Conservation (phyloP, 2,888 invertebrate genomes). For the Rhagonycha fulva region DNA sequence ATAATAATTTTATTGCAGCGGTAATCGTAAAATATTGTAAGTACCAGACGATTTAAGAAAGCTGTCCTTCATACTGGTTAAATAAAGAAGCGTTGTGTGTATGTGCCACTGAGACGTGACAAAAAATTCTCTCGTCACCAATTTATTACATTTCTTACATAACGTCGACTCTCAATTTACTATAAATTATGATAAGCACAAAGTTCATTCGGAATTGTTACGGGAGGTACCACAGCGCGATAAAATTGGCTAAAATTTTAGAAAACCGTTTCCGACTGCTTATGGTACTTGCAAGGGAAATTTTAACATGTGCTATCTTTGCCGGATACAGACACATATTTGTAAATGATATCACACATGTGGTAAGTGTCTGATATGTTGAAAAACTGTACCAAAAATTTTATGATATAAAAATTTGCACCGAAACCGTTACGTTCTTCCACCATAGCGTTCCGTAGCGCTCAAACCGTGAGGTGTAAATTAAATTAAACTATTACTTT, state of each 20-base stretch:
- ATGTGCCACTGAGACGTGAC: background rate
- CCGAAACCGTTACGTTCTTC: background rate
- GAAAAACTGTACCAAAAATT: constrained; percentile 26
- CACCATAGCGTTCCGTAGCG: background rate
- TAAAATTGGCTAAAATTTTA: background rate
- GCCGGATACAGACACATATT: constrained; percentile 41
- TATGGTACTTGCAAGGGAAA: constrained; percentile 16
- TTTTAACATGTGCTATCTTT: constrained; percentile 34
- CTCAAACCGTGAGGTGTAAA: background rate
- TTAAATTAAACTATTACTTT: too few species aligned
- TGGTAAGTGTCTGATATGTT: constrained; percentile 35
- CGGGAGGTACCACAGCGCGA: background rate
- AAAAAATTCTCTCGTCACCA: background rate
- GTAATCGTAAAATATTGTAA: background rate
- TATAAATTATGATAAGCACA: background rate
- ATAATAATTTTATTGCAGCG: background rate
- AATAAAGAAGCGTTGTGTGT: background rate
- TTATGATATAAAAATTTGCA: background rate
- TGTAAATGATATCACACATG: constrained; percentile 40
- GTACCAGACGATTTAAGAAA: background rate
- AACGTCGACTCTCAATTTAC: background rate
- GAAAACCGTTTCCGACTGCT: background rate
- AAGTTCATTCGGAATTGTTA: background rate
- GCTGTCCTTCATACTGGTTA: background rate
- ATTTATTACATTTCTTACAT: background rate